A percentile compares a stretch with the other conserved stretches of the same genome.
Evolutionary conservation across 2,113 vertebrate species (phyloP).

Genomic region (Pyxicephalus adspersus): DNA sequence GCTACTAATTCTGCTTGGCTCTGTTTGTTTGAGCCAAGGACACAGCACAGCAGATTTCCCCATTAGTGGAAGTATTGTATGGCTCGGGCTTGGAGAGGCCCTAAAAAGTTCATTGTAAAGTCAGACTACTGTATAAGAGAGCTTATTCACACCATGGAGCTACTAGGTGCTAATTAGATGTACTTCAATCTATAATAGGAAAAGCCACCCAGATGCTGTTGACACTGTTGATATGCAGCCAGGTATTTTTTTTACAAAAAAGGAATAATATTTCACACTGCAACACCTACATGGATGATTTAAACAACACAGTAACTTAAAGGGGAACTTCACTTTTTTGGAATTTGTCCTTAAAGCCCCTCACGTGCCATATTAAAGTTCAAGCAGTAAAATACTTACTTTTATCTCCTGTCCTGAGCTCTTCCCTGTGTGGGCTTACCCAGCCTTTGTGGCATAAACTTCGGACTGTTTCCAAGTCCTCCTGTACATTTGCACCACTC

Average conservation of each 20-base stretch:
- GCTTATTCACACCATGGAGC: not conserved
- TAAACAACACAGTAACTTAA: not conserved
- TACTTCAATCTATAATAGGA: not conserved
- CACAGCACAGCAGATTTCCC: conserved; percentile 2
- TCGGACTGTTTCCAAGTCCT: too few relatives aligned
- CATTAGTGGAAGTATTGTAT: not conserved
- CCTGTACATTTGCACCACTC: too few relatives aligned
- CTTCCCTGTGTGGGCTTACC: too few relatives aligned
- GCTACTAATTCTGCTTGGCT: conserved; percentile 20
- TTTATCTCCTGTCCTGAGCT: too few relatives aligned
- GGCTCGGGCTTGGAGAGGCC: not conserved
- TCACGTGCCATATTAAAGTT: too few relatives aligned
- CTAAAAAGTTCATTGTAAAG: conserved; percentile 34
- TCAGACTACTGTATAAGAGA: conserved; percentile 21
- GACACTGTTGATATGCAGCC: not conserved
- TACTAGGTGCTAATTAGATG: not conserved
- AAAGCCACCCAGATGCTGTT: not conserved
- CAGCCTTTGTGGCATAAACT: too few relatives aligned
- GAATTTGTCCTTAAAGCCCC: too few relatives aligned
- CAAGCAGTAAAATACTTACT: too few relatives aligned
- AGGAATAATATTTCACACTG: not conserved
- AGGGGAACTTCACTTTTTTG: too few relatives aligned
- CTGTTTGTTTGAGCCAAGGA: conserved; percentile 45
- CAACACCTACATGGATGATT: not conserved
- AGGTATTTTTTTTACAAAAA: too few relatives aligned